Conservation (phyloP, 2,113 vertebrate species). For the Crotalus viridis region DNA sequence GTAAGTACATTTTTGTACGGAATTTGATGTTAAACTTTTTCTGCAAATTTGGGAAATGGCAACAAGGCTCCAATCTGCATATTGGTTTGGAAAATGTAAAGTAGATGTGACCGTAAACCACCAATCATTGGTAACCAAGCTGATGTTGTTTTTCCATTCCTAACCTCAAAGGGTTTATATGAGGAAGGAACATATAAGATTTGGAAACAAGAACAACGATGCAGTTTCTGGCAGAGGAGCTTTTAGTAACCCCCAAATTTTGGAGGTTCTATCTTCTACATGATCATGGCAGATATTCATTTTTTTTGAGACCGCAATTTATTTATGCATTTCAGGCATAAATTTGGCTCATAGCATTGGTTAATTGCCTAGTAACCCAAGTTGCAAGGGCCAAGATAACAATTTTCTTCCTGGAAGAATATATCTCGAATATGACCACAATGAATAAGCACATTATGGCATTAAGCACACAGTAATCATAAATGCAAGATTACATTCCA, state of each 20-base stretch:
- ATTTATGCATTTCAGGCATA: not conserved
- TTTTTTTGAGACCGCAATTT: not conserved
- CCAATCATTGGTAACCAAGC: not conserved
- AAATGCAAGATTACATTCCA: conserved; percentile 1
- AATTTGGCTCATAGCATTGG: not conserved
- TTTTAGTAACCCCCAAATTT: not conserved
- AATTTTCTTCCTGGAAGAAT: conserved; percentile 2
- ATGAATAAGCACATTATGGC: conserved; percentile 22
- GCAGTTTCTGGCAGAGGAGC: not conserved
- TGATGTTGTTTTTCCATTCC: not conserved
- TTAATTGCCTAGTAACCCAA: conserved; percentile 1
- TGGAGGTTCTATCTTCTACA: not conserved
- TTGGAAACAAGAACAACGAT: not conserved
- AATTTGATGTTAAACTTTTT: not conserved
- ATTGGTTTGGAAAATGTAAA: not conserved
- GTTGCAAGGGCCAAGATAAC: conserved; percentile 11
- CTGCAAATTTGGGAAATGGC: not conserved
- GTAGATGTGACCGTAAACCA: not conserved
- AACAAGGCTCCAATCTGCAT: not conserved
- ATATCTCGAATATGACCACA: not conserved
- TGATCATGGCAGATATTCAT: not conserved
- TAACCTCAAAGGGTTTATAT: not conserved
- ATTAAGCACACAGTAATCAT: conserved; percentile 5
- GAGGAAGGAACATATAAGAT: not conserved
- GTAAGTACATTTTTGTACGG: not conserved